These are phyloP conservation scores for Pimephales promelas DNA, from an alignment of 2,113 vertebrate genomes.

Conservation along the genomic window DNA sequence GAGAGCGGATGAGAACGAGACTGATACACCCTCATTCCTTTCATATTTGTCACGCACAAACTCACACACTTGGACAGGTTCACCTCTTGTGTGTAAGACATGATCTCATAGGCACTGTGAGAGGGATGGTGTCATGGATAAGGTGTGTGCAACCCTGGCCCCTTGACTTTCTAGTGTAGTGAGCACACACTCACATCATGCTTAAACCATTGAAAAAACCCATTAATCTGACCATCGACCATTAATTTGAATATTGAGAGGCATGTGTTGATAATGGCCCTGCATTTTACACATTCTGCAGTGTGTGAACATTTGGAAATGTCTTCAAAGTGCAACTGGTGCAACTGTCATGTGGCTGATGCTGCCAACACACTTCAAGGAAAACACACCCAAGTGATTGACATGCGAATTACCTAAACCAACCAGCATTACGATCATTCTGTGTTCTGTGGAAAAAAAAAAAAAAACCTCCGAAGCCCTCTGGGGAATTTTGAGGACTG, in stretches of 20 bases:
- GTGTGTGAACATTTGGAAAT: neutral
- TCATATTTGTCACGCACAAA: constrained; percentile 8
- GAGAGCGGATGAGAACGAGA: neutral
- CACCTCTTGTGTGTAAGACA: neutral
- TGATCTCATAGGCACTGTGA: neutral
- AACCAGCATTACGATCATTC: neutral
- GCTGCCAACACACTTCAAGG: constrained; percentile 1
- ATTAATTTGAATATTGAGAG: neutral
- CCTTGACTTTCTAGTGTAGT: neutral
- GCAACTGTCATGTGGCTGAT: neutral
- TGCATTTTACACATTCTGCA: neutral
- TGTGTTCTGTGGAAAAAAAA: neutral
- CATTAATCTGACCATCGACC: neutral
- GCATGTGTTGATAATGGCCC: neutral
- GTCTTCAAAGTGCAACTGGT: neutral
- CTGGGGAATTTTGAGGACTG: constrained; percentile 17
- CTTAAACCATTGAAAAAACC: neutral
- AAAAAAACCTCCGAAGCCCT: neutral
- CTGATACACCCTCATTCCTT: constrained; percentile 19
- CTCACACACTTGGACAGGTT: neutral
- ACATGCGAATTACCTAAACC: neutral
- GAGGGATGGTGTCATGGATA: neutral
- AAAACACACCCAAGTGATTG: constrained; percentile 18
- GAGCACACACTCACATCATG: neutral
- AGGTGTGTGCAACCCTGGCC: neutral